Base-by-base conservation (phyloP, 2,113 vertebrate genomes). In the Phocoena sinus region DNA sequence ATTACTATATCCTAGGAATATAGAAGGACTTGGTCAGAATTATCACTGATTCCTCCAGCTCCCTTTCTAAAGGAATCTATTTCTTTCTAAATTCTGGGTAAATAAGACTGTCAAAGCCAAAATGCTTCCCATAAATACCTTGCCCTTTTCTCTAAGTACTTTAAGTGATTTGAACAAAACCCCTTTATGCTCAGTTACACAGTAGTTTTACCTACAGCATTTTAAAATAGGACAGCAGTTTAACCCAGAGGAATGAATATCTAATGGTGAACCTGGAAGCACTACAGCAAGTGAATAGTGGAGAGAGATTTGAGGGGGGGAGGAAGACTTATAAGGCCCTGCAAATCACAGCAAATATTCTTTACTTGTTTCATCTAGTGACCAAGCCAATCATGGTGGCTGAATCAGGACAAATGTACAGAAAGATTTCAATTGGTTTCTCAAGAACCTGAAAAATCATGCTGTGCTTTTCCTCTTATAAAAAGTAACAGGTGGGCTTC, bases 191-290 rank as follows among this genome's bases (percentile, higher is more conserved):
- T 95, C 41, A 95, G 67, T 91, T 91, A 63, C 1, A 36, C 31
- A 82, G 73, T 58, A 53, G 53, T 92, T 89, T 92, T 67, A 65
- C 56, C 36, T 84, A 68, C 10, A 94, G 56, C 53, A 33, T 84
- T 97, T 97, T 63, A 70, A 97, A 95, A 84, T 71, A 95, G 15
- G 65, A 80, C 15, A 68, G 36, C 21, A 47, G 47, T 94, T 89
- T 63, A 94, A 89, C 18, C 17, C 58, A 86, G 65, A 91, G 26
- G 4, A 86, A 82, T 36, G 10, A 53, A 82, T 94, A 65, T 74
- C 31, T 81, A 84, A 76, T 31, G 12, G 47, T 83, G 18, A 89
- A 82, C 60, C 60, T 63, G 5, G 44, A 94, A 89, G 26, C 12
- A 82, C 18, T 80, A 23, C 50, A 50, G 36, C 31, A 94, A 71